Conservation (phyloP, 2,888 invertebrate genomes). For the Caenorhabditis zanzibari region DNA sequence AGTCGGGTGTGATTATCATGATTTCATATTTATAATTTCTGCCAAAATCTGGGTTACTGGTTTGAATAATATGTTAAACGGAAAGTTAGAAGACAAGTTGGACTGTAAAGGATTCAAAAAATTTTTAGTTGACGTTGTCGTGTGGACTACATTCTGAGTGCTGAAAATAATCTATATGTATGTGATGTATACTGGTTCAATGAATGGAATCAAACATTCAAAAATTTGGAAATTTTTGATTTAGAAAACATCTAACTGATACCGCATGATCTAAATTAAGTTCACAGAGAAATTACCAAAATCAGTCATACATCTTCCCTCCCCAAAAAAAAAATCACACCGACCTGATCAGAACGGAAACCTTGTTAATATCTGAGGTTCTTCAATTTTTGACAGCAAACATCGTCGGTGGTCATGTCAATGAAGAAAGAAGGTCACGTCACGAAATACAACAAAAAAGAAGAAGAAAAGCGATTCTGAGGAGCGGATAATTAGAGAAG, state of each 20-base stretch:
- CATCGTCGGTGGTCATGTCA: slow-evolving; percentile 26
- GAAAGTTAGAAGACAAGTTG: background rate
- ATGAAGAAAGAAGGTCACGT: slow-evolving; percentile 49
- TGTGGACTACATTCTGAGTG: too few relatives aligned
- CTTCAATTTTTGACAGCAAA: slow-evolving; percentile 51
- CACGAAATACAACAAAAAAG: slow-evolving; percentile 41
- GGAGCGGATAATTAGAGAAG: slow-evolving; percentile 44
- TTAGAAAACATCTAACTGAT: too few relatives aligned
- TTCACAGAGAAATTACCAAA: background rate
- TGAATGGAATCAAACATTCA: too few relatives aligned
- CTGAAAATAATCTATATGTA: background rate
- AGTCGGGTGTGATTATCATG: slow-evolving; percentile 1
- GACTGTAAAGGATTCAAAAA: background rate
- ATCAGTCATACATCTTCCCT: slow-evolving; percentile 17
- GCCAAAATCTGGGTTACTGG: background rate
- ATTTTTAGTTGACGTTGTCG: too few relatives aligned
- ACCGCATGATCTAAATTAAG: background rate
- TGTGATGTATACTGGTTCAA: too few relatives aligned
- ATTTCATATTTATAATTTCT: slow-evolving; percentile 2
- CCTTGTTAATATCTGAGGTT: slow-evolving; percentile 15
- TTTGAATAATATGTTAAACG: background rate
- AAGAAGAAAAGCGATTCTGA: slow-evolving; percentile 30
- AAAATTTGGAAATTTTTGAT: too few relatives aligned
- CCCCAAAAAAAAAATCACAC: background rate
- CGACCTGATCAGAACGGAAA: slow-evolving; percentile 26